Conservation (phyloP, 2,113 vertebrate genomes). For the Chlorodrepanis virens region DNA sequence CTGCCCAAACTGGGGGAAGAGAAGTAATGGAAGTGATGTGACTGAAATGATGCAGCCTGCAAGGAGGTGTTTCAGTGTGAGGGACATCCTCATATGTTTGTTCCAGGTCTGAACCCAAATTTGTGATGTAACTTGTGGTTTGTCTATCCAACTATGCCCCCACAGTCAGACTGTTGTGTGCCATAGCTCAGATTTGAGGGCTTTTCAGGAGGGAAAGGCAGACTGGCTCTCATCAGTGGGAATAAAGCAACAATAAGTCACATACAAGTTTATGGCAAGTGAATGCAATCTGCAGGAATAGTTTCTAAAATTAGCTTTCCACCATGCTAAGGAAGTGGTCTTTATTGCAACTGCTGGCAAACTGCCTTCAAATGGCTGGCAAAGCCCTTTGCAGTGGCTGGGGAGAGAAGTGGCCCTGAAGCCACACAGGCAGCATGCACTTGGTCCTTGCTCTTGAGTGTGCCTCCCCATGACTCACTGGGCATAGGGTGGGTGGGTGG, state of each 20-base stretch:
- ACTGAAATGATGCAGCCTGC: not conserved
- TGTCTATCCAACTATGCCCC: accelerated
- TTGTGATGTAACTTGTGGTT: not conserved
- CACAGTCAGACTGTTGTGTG: not conserved
- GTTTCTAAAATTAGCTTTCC: not conserved
- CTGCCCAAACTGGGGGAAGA: not conserved
- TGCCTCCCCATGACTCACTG: not conserved
- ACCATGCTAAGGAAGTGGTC: accelerated
- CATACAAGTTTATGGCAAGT: not conserved
- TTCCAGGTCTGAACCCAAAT: not conserved
- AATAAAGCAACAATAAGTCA: not conserved
- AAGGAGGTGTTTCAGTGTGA: not conserved
- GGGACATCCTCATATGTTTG: accelerated
- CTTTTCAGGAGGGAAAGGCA: not conserved
- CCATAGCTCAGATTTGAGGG: not conserved
- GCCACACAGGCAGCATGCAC: accelerated
- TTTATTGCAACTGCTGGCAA: not conserved
- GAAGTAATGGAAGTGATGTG: not conserved
- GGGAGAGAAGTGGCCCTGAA: not conserved
- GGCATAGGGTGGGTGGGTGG: not conserved
- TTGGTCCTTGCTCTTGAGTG: not conserved
- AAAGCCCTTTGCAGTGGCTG: not conserved
- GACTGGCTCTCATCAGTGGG: not conserved
- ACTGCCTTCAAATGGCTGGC: not conserved
- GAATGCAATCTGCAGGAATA: not conserved